Evolutionary conservation across 2,113 vertebrate genomes (phyloP).

Genomic region (Geothlypis trichas): DNA sequence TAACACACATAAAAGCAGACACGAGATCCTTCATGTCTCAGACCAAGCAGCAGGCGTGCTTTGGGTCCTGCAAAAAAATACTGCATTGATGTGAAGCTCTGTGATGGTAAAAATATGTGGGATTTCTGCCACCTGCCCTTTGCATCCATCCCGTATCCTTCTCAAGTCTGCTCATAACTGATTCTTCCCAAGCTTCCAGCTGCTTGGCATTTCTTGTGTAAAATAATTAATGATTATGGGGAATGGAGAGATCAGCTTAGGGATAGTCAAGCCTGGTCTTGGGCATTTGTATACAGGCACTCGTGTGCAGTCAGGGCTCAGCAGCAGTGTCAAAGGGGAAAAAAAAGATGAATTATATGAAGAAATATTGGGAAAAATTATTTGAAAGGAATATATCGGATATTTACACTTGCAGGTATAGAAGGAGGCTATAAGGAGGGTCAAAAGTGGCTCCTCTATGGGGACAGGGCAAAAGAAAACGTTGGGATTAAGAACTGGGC

Average conservation of each 20-base stretch:
- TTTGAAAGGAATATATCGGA: neutral
- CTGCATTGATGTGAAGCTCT: conserved; percentile 5
- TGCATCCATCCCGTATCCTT: neutral
- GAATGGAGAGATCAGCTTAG: neutral
- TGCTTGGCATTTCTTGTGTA: conserved; percentile 42
- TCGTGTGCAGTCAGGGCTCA: rapidly evolving
- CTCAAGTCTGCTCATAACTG: conserved; percentile 10
- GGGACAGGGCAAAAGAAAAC: rapidly evolving
- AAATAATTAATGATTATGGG: conserved; percentile 48
- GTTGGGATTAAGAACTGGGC: neutral
- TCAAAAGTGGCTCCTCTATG: neutral
- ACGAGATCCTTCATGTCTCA: conserved; percentile 42
- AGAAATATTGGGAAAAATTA: neutral
- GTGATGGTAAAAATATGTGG: conserved; percentile 26
- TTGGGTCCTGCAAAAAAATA: neutral
- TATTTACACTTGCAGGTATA: neutral
- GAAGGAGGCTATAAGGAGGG: neutral
- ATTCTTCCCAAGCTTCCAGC: conserved; percentile 34
- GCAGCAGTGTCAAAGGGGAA: neutral
- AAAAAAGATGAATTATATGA: neutral
- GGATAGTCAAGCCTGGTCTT: neutral
- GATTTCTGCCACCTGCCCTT: conserved; percentile 51
- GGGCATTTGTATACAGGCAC: neutral
- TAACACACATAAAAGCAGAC: conserved; percentile 48
- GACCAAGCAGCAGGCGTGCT: conserved; percentile 38